Conservation (phyloP, 92 coral and sea anemone genomes). For the Parazoanthus darwini region DNA sequence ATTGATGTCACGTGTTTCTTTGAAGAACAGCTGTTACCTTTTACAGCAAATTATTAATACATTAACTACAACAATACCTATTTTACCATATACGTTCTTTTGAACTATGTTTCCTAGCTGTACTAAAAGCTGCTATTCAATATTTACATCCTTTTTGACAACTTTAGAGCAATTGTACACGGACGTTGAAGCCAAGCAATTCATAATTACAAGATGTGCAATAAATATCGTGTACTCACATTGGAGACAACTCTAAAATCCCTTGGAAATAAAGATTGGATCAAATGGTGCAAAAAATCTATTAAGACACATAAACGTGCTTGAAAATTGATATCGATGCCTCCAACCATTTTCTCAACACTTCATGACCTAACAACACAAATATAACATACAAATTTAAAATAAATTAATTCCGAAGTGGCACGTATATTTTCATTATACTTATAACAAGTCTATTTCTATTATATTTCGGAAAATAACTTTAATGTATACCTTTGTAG, state of each 20-base stretch:
- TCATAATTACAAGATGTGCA: neutral
- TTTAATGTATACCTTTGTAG: neutral
- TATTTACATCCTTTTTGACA: conserved; percentile 2
- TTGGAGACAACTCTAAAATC: neutral
- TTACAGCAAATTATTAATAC: neutral
- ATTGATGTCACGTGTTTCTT: neutral
- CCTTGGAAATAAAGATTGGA: neutral
- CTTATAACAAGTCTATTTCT: neutral
- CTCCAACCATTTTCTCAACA: neutral
- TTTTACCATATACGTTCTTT: neutral
- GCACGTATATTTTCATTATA: neutral
- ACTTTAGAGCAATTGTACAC: neutral
- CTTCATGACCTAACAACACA: neutral
- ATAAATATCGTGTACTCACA: neutral
- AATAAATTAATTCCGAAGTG: neutral
- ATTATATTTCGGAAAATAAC: neutral
- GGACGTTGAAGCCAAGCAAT: neutral
- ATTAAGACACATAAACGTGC: neutral
- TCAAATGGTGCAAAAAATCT: neutral
- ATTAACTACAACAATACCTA: neutral
- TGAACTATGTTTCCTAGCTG: neutral
- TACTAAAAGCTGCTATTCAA: neutral
- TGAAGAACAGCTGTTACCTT: neutral
- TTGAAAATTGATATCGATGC: neutral
- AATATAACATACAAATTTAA: neutral